Evolutionary conservation across 2,888 invertebrate genomes (phyloP), one percentile per base, ranked within the genome.

Genomic region (Pollenia amentaria): DNA sequence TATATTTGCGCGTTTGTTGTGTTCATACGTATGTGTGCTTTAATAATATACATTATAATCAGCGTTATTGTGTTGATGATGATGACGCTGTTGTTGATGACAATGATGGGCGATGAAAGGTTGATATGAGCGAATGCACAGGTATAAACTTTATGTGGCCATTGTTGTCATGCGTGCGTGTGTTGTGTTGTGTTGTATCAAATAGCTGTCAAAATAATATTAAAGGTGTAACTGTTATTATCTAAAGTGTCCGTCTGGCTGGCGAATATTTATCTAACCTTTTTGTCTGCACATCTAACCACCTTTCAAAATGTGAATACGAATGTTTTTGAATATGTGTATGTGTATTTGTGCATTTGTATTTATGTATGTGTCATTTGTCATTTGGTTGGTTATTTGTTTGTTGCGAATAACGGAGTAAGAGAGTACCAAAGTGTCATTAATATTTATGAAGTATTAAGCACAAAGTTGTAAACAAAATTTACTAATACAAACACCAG

Each of bases 381-480:
- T 79, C 77, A 85, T 82, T 60, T 67, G 62, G 60, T 55, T 55
- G 65, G 67, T 65, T 65, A 62, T 70, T 85, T 73, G 72, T 75
- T 77, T 76, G 70, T 42, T 48, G n/a, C n/a, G 18, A 46, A 57
- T 14, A 53, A 12, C 21, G 60, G 44, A 51, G 81, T 72, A 21
- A 11, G 80, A 51, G 67, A 18, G 55, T 48, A 65, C 14, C 51
- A 80, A 73, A 65, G 84, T 87, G 73, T 84, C 87, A 87, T 87
- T 87, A 84, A 87, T 87, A 87, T 87, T 87, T 84, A 87, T 84
- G 87, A 84, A 80, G 87, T 84, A 81, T 87, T 77, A 87, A 84
- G 84, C 53, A 57, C 73, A 77, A 72, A 80, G 70, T 84, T 80
- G 72, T 84, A 84, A 87, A 84, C 67, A 84, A 87, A 84, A 77